phyloP scores from a whole-genome alignment of 2,888 invertebrate genomes.

The Ariolimax columbianus region DNA sequence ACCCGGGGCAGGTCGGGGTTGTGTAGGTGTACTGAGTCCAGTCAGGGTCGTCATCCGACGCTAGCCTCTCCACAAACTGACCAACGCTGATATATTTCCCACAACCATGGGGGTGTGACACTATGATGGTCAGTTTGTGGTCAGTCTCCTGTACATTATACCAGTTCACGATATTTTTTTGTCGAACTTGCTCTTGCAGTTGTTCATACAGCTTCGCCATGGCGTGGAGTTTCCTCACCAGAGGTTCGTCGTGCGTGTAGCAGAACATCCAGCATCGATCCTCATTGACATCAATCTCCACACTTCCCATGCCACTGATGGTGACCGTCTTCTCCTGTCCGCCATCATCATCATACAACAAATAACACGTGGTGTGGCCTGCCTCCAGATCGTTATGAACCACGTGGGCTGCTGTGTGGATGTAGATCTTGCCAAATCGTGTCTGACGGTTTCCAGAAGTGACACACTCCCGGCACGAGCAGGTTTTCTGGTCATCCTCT shows the following conservation, averaged over 20 bases:
- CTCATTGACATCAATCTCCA: background rate
- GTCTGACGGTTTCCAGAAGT: background rate
- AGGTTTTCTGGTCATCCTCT: background rate
- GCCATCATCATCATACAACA: background rate
- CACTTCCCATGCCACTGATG: background rate
- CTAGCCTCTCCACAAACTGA: background rate
- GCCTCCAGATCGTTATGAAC: background rate
- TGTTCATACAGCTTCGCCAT: background rate
- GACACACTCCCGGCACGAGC: background rate
- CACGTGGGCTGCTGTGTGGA: slow-evolving; percentile 3
- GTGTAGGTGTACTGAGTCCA: background rate
- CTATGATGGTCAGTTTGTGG: slow-evolving; percentile 9
- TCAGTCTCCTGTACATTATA: background rate
- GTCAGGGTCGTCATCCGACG: background rate
- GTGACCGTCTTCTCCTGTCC: background rate
- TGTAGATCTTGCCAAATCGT: background rate
- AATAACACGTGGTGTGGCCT: background rate
- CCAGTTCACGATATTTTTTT: background rate
- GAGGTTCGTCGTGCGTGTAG: background rate
- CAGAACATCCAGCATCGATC: background rate
- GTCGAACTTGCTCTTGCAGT: background rate
- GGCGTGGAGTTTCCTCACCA: background rate
- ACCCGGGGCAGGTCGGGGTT: slow-evolving; percentile 4
- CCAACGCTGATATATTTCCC: background rate
- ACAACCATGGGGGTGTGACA: slow-evolving; percentile 16